Conservation (phyloP, 37 sponge, comb jelly and placozoan species). For the Aphrocallistes beatrix region DNA sequence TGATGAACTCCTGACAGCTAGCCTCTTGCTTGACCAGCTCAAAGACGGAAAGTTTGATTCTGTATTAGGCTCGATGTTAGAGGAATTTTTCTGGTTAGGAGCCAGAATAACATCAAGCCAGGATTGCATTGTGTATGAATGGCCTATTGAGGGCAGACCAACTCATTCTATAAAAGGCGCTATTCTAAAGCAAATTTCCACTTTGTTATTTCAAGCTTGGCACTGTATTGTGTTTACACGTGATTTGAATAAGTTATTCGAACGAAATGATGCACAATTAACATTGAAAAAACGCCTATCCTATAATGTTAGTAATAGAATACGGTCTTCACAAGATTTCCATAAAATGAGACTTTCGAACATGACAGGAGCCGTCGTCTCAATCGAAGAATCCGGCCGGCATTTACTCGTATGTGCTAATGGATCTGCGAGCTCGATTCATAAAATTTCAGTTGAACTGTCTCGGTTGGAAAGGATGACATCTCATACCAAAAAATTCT, state of each 20-base stretch:
- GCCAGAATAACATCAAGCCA: not conserved
- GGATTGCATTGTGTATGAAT: conserved; percentile 16
- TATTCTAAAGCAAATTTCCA: not conserved
- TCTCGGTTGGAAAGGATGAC: not conserved
- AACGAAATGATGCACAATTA: not conserved
- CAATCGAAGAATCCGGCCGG: not conserved
- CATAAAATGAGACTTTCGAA: not conserved
- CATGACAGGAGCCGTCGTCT: not conserved
- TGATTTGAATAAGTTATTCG: not conserved
- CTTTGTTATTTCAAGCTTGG: not conserved
- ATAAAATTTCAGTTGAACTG: not conserved
- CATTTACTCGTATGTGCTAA: not conserved
- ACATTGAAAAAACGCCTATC: not conserved
- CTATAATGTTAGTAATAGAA: not conserved
- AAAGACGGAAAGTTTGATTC: not conserved
- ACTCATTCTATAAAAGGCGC: not conserved
- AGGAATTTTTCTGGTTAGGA: not conserved
- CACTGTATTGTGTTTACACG: not conserved
- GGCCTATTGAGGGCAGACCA: not conserved
- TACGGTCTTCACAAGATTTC: not conserved
- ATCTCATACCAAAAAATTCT: not conserved
- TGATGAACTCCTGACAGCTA: not conserved
- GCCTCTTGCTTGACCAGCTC: not conserved
- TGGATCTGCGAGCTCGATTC: not conserved
- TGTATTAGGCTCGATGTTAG: not conserved